Evolutionary conservation across 2,888 invertebrate species (phyloP).

Genomic region (Campoletis raptor): DNA sequence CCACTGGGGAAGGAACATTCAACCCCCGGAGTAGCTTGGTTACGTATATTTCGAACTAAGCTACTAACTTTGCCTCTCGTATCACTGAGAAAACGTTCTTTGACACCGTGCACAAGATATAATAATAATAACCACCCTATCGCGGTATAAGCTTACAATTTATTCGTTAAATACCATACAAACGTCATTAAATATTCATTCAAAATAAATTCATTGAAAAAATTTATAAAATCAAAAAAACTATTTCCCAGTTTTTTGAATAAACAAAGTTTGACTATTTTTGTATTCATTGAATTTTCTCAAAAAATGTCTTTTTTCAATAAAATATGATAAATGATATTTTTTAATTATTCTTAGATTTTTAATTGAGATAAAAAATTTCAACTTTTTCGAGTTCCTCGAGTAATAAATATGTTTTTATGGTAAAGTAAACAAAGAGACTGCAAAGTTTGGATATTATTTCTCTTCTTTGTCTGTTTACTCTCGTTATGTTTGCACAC

Average conservation of each 20-base stretch:
- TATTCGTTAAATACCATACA: neutral
- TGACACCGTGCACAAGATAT: neutral
- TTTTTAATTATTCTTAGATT: neutral
- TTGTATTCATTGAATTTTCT: too few relatives aligned
- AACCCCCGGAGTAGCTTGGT: constrained; percentile 24
- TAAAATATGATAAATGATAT: too few relatives aligned
- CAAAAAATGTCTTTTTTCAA: too few relatives aligned
- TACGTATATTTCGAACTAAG: constrained; percentile 9
- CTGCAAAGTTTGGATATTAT: constrained; percentile 15
- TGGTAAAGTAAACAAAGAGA: neutral
- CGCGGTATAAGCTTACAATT: neutral
- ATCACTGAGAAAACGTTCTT: constrained; percentile 1
- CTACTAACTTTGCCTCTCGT: constrained; percentile 6
- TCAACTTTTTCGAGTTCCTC: neutral
- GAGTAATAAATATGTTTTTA: neutral
- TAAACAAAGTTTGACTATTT: neutral
- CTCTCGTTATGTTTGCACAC: constrained; percentile 25
- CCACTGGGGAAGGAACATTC: constrained; percentile 25
- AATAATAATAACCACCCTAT: neutral
- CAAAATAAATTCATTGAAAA: neutral
- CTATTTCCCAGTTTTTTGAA: too few relatives aligned
- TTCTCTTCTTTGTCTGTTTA: constrained; percentile 27
- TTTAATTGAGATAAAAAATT: neutral
- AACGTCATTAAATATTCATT: neutral
- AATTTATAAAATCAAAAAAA: too few relatives aligned